Base-by-base conservation (phyloP, 2,797 vertebrate species). In the Arnoldichthys spilopterus region DNA sequence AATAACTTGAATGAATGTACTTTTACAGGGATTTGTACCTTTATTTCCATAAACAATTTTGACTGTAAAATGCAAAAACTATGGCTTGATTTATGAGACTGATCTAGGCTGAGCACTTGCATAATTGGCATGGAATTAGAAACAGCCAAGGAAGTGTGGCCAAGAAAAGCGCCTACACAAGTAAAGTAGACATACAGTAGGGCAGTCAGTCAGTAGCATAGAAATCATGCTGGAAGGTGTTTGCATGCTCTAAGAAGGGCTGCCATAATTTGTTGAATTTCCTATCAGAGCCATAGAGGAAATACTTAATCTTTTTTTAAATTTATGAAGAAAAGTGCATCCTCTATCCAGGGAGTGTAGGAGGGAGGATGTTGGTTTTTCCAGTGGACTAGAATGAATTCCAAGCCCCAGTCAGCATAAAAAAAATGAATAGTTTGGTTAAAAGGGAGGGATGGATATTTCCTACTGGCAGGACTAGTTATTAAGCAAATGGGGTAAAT, bases 301-400 rank as follows among this genome's bases (percentile, higher is more conserved):
- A 53, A 22, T 22, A n/a, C 15, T 49, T 49, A 4, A n/a, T 53
- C 18, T 20, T 24, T 24, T 6, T 54, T 2, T 54, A 54, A 11
- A 8, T 54, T 54, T 2, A 54, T 54, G n/a, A 22, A 22, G 7
- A 54, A 51, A 54, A 54, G 3, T 2, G 53, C 20, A 22, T 24
- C 3, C n/a, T 54, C 0, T 9, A 54, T 54, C 7, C n/a, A 54
- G 53, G 22, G 18, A 24, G 53, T 54, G 53, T 53, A 18, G 53
- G 53, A 56, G 53, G 53, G 53, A 56, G 53, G 53, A 56, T 56
- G 8, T 24, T 15, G 53, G 49, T n/a, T n/a, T 56, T 56, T 56
- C 7, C 53, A 24, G 22, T 56, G 53, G 53, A 56, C n/a, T 56
- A 56, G 22, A 24, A 26, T 11, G 53, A 26, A 6, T 2, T 16